Conservation (phyloP, 2,888 invertebrate genomes). For the Pyrrhosoma nymphula region DNA sequence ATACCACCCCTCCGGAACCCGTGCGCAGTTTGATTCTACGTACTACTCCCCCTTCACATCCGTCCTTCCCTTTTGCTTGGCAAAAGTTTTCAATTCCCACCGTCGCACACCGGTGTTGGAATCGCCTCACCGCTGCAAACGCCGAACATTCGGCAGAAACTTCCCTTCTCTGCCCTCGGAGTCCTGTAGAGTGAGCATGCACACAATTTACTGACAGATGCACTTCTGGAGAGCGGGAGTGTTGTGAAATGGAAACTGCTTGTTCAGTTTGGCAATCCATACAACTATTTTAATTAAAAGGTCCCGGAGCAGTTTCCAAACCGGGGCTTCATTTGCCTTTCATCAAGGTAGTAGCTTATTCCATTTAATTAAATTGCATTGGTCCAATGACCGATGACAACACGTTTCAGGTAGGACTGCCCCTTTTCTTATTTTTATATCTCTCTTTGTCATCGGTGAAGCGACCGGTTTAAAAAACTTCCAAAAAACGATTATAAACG, state of each 20-base stretch:
- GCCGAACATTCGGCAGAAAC: not conserved
- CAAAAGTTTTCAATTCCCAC: not conserved
- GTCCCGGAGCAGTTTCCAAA: not conserved
- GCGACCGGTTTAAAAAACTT: not conserved
- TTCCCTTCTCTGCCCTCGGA: not conserved
- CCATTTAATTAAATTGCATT: not conserved
- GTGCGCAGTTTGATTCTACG: not conserved
- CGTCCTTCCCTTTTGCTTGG: not conserved
- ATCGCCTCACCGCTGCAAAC: not conserved
- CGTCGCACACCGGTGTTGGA: not conserved
- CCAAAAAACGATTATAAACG: not conserved
- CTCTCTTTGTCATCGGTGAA: not conserved
- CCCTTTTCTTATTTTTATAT: not conserved
- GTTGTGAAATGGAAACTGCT: not conserved
- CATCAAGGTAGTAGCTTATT: not conserved
- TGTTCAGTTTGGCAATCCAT: slow-evolving; percentile 12
- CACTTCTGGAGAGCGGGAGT: not conserved
- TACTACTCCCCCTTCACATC: not conserved
- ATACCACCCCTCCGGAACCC: not conserved
- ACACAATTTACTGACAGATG: slow-evolving; percentile 5
- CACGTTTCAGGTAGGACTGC: not conserved
- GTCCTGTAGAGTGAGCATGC: not conserved
- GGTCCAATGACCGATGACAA: not conserved
- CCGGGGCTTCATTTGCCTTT: not conserved
- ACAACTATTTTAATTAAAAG: slow-evolving; percentile 26